Conservation (phyloP, 2,888 invertebrate genomes). For the Tetragnatha montana region DNA sequence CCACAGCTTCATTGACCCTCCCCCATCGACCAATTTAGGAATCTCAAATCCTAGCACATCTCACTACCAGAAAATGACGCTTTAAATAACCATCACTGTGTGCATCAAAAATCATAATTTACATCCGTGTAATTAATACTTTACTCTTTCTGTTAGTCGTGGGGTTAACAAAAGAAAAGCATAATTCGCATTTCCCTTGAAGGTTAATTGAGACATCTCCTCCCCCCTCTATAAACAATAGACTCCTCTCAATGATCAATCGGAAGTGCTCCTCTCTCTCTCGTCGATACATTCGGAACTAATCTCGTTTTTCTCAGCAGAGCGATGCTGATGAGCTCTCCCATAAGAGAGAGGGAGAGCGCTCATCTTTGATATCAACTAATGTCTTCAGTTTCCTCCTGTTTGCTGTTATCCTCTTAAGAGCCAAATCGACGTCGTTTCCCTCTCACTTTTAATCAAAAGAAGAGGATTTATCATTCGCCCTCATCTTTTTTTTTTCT, state of each 20-base stretch:
- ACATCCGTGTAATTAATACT: too few relatives aligned
- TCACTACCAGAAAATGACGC: too few relatives aligned
- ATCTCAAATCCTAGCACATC: too few relatives aligned
- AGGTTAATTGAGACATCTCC: not conserved
- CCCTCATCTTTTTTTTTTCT: conserved; percentile 12
- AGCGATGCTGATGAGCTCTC: conserved; percentile 58
- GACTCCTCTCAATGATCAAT: not conserved
- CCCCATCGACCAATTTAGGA: too few relatives aligned
- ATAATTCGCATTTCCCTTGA: not conserved
- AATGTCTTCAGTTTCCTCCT: conserved; percentile 63
- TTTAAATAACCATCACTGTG: too few relatives aligned
- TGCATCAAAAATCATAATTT: too few relatives aligned
- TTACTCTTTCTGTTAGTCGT: too few relatives aligned
- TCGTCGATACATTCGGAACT: conserved; percentile 12
- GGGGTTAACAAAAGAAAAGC: not conserved
- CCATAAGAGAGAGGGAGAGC: conserved; percentile 56
- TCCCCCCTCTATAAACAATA: not conserved
- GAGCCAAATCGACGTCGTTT: conserved; percentile 60
- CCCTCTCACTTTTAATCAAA: conserved; percentile 55
- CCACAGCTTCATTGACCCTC: too few relatives aligned
- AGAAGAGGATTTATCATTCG: conserved; percentile 56
- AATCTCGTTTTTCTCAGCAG: conserved; percentile 29
- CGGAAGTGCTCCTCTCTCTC: not conserved
- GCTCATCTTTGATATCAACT: conserved; percentile 56
- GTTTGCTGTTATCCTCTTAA: conserved; percentile 21